A percentile compares a stretch with the other conserved stretches of the same genome.
phyloP scores from a whole-genome alignment of 2,888 invertebrate genomes.

The Tachina lurida region DNA sequence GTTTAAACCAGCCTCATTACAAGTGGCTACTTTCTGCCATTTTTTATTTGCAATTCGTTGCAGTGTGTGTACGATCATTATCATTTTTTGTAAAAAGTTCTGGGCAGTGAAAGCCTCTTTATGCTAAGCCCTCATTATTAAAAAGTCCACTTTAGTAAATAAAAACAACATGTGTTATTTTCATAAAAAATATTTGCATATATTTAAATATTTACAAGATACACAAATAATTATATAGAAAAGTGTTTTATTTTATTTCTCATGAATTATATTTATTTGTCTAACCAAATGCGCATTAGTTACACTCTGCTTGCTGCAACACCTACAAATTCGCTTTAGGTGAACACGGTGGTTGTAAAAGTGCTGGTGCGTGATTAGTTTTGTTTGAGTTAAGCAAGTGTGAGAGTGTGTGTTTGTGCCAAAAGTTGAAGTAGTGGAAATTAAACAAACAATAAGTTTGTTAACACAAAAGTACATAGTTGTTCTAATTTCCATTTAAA shows the following conservation, averaged over 20 bases:
- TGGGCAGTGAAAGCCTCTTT: no score
- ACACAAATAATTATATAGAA: not conserved
- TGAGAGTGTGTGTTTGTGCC: not conserved
- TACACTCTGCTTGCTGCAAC: conserved; percentile 42
- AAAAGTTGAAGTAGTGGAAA: conserved; percentile 26
- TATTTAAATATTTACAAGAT: not conserved
- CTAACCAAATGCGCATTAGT: conserved; percentile 50
- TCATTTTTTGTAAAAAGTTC: no score
- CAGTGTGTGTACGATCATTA: no score
- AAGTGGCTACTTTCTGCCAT: no score
- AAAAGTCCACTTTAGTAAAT: no score
- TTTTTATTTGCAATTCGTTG: no score
- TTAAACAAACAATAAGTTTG: conserved; percentile 41
- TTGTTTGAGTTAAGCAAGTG: not conserved
- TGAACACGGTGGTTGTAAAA: not conserved
- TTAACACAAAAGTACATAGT: conserved; percentile 40
- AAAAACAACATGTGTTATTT: no score
- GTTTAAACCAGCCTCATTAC: no score
- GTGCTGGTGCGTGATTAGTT: conserved; percentile 6
- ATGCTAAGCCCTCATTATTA: no score
- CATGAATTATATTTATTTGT: conserved; percentile 10
- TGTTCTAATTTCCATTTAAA: no score
- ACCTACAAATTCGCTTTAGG: conserved; percentile 5
- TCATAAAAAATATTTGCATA: not conserved
- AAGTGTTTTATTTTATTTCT: not conserved